Evolutionary conservation across 2,797 vertebrate species (phyloP), one percentile per base, ranked within the genome.

Genomic region (Sciurus vulgaris): DNA sequence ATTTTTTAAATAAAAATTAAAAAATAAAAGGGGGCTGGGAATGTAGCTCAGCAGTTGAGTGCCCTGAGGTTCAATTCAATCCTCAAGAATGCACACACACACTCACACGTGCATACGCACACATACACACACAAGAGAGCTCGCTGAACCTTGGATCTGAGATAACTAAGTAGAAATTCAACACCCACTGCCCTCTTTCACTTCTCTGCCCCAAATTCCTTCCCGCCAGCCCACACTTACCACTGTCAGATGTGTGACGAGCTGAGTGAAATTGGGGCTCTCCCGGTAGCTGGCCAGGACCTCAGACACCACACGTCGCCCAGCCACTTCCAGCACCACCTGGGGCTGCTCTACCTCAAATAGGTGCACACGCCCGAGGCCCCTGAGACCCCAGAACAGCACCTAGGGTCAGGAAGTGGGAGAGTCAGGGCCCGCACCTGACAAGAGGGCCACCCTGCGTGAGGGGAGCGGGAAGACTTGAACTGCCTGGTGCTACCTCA

Each of bases 301-400:
- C 96, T 99, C 99, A 0, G 99, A 99, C 96, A 99, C 99, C 96
- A 99, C 99, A 73, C 98, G 98, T 89, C 96, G 98, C 28, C 99
- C 99, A 0, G 99, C 99, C 97, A 99, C 99, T 98, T 99, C 99
- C 82, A 99, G 98, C 93, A 98, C 98, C 95, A 99, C 99, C 96
- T 99, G 98, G 7, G 99, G 99, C 41, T 99, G 99, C 89, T 99
- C 99, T 94, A 99, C 99, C 97, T 99, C 99, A 0, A 99, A 99
- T 74, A 99, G 98, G 88, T 99, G 99, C 96, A 99, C 99, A n/a
- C 99, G 97, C 95, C 99, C 99, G 91, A 99, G 98, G 93, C 99
- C 98, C 65, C 99, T 98, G 65, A 99, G 97, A 69, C 99, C 99
- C 99, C 99, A 99, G 98, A 99, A 99, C 89, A 99, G 98, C 95